Conservation (phyloP, 2,888 invertebrate genomes). For the Schizaphis graminum region DNA sequence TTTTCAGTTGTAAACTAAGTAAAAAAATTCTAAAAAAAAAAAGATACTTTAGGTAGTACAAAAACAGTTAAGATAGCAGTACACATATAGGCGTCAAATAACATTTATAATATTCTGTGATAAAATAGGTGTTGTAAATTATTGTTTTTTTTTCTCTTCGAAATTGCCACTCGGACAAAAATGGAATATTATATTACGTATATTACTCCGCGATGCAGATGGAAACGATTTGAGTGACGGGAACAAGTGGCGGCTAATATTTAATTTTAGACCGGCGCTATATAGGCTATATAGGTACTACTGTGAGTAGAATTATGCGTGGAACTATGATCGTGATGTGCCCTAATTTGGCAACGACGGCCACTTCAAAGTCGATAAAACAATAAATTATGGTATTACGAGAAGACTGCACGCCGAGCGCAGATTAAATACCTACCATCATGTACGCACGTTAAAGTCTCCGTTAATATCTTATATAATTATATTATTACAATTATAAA, state of each 20-base stretch:
- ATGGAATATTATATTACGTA: not conserved
- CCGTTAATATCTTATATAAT: not conserved
- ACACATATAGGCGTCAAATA: not conserved
- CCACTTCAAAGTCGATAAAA: slow-evolving; percentile 9
- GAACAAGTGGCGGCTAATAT: not conserved
- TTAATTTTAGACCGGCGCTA: slow-evolving; percentile 37
- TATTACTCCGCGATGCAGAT: not conserved
- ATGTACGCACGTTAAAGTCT: slow-evolving; percentile 48
- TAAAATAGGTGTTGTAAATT: not conserved
- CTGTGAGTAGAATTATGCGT: slow-evolving; percentile 26
- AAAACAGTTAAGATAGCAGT: not conserved
- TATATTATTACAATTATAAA: not conserved
- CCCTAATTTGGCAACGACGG: slow-evolving; percentile 26
- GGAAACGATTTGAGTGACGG: not conserved
- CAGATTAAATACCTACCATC: not conserved
- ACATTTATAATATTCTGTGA: not conserved
- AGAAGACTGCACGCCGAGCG: not conserved
- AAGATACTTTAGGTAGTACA: not conserved
- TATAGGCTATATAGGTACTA: too few relatives aligned
- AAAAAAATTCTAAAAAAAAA: not conserved
- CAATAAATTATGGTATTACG: not conserved
- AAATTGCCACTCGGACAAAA: not conserved
- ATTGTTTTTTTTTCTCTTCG: not conserved
- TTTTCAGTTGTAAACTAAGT: not conserved
- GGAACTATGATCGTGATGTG: slow-evolving; percentile 15